Evolutionary conservation across 2,797 vertebrate species (phyloP).

Genomic region (Lepilemur ruficaudatus): DNA sequence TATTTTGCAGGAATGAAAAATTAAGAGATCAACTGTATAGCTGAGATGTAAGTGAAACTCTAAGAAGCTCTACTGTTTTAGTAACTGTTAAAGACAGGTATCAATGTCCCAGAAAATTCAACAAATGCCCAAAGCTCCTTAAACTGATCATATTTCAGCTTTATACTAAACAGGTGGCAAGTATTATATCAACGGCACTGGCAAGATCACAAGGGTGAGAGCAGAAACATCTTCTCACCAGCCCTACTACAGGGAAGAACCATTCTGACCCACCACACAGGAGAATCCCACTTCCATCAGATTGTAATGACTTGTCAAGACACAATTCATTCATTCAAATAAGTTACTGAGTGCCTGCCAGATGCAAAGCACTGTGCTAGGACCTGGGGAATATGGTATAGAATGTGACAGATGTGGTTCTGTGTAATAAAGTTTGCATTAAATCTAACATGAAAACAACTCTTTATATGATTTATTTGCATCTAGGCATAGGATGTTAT

Average conservation of each 20-base stretch:
- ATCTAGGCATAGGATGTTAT: neutral
- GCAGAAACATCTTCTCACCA: neutral
- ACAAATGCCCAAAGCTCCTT: neutral
- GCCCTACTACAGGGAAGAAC: neutral
- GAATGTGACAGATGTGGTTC: neutral
- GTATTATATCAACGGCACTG: neutral
- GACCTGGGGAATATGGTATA: neutral
- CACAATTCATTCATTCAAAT: neutral
- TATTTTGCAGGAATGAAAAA: slow-evolving; percentile 31
- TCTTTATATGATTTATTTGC: neutral
- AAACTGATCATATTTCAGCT: neutral
- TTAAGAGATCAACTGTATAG: slow-evolving; percentile 3
- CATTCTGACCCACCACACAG: neutral
- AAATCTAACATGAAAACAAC: slow-evolving; percentile 19
- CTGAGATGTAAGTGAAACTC: neutral
- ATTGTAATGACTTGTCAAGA: neutral
- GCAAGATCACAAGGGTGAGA: neutral
- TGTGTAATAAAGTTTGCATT: neutral
- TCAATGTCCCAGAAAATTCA: neutral
- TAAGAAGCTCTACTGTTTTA: neutral
- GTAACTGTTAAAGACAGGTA: neutral
- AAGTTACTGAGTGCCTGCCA: neutral
- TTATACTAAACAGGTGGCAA: neutral
- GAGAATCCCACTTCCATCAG: neutral
- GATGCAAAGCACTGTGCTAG: neutral